Conservation (phyloP, 1,140 invertebrate species). For the Trichonephila clavipes region DNA sequence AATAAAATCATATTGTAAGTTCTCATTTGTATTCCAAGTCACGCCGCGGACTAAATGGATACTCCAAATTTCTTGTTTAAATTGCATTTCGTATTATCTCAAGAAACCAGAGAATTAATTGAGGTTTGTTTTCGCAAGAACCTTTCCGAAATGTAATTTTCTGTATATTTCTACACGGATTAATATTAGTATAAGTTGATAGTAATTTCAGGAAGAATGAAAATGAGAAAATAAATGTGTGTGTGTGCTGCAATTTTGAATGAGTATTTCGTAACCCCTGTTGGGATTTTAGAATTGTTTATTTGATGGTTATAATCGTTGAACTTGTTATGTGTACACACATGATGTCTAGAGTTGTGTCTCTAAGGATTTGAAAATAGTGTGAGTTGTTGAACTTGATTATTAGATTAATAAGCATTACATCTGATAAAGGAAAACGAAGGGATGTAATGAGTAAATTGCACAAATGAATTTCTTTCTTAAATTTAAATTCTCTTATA, state of each 20-base stretch:
- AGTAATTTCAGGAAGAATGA: background rate
- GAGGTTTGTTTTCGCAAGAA: background rate
- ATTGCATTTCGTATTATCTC: conserved; percentile 12
- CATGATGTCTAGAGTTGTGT: too few relatives aligned
- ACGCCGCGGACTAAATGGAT: background rate
- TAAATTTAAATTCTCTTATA: too few relatives aligned
- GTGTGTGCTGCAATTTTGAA: background rate
- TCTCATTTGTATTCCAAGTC: background rate
- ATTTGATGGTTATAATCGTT: too few relatives aligned
- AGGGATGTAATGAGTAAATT: too few relatives aligned
- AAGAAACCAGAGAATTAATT: background rate
- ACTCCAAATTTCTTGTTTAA: background rate
- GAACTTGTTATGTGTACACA: too few relatives aligned
- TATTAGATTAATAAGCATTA: too few relatives aligned
- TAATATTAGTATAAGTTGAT: background rate
- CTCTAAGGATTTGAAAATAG: too few relatives aligned
- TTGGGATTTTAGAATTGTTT: background rate
- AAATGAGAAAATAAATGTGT: background rate
- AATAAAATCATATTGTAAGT: background rate
- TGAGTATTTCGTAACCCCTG: background rate
- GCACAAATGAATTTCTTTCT: too few relatives aligned
- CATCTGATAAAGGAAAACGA: too few relatives aligned
- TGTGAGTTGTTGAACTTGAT: too few relatives aligned
- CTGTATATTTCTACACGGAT: background rate
- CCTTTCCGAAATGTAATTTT: background rate